phyloP scores from a whole-genome alignment of 2,113 vertebrate genomes.

The Tyto alba region DNA sequence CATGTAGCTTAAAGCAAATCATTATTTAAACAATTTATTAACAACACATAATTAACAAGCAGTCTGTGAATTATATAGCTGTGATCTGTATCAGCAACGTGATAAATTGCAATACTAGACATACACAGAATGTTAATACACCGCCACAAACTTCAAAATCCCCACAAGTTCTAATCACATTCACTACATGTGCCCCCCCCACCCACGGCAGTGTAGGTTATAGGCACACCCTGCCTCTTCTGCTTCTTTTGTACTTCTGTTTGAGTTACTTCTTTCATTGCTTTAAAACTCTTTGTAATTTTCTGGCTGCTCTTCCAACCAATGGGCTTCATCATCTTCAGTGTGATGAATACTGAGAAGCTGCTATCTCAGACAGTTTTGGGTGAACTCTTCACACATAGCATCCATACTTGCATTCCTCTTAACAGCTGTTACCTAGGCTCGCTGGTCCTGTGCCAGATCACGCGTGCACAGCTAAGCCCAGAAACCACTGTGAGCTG shows the following conservation, averaged over 20 bases:
- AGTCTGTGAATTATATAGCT: background rate
- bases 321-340: background rate
- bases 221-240: background rate
- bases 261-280: background rate
- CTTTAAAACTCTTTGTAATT: background rate
- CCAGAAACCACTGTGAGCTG: no score
- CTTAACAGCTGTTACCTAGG: background rate
- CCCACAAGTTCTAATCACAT: background rate
- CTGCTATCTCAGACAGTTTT: background rate
- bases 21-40: background rate
- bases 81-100: background rate
- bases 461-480: no score
- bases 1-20: background rate
- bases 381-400: background rate
- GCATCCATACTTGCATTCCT: background rate
- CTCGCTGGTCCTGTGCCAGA: no score
- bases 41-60: background rate
- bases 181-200: rapidly evolving
- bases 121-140: background rate
- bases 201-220: background rate
- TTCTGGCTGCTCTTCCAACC: background rate
- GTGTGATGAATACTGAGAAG: background rate
- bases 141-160: background rate
- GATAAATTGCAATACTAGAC: background rate
- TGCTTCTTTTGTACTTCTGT: background rate